Percentiles rank a stretch among this genome's conserved stretches.
These are phyloP conservation scores for Xyliphius kryptos DNA, from an alignment of 2,113 vertebrate species.

Conservation along the genomic window DNA sequence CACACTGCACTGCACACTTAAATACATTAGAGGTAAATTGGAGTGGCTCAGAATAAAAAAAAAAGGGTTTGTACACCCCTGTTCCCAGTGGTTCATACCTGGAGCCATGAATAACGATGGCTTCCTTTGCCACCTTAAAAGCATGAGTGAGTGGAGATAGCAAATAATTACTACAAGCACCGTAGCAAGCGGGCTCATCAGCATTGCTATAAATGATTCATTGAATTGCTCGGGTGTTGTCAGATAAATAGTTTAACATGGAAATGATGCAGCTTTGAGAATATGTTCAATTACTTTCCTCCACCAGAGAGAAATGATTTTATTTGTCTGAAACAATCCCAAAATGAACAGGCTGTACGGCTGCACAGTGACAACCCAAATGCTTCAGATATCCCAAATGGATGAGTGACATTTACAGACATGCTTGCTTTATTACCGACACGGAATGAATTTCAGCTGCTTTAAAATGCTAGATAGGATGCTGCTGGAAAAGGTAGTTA, in stretches of 20 bases:
- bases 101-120: conserved; percentile 16
- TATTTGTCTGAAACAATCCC: conserved; percentile 32
- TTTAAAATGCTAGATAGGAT: no score
- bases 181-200: conserved; percentile 26
- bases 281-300: conserved; percentile 38
- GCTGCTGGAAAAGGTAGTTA: no score
- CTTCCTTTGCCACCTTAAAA: conserved; percentile 26
- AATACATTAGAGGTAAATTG: no score
- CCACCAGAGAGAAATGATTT: conserved; percentile 17
- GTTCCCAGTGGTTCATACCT: conserved; percentile 26
- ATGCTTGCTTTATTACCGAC: conserved; percentile 14
- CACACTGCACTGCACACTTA: no score
- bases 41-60: no score
- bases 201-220: conserved; percentile 36
- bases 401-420: conserved; percentile 30
- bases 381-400: conserved; percentile 21
- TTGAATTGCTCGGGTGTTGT: conserved; percentile 41
- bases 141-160: conserved; percentile 34
- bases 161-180: conserved; percentile 35
- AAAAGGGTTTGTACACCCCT: conserved; percentile 14
- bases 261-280: conserved; percentile 39
- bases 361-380: conserved; percentile 31
- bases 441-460: conserved; percentile 10
- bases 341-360: conserved; percentile 29
- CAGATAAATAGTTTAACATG: conserved; percentile 43